Evolutionary conservation across 2,113 vertebrate genomes (phyloP).

Genomic region (Tachuris rubrigastra): DNA sequence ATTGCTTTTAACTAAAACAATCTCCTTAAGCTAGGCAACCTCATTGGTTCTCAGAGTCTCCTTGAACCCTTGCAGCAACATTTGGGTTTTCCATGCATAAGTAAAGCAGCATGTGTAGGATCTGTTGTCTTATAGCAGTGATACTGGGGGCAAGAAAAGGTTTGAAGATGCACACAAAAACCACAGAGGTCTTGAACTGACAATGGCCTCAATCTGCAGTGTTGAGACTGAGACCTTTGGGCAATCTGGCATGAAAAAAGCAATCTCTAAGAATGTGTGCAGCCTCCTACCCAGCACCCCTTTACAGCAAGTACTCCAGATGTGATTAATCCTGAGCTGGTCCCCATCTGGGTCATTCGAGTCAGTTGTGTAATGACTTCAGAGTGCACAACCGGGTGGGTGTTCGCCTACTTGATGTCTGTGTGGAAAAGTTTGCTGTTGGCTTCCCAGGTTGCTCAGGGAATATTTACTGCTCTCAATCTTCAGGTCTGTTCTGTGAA

Average conservation of each 20-base stretch:
- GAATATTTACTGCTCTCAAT: neutral
- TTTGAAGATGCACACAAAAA: neutral
- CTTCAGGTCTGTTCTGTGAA: neutral
- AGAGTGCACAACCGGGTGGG: neutral
- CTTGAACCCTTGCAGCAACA: neutral
- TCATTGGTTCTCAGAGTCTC: neutral
- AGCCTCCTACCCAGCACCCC: neutral
- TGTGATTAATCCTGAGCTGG: neutral
- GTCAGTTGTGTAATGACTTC: neutral
- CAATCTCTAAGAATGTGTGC: neutral
- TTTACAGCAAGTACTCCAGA: neutral
- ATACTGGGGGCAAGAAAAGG: neutral
- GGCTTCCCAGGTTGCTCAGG: neutral
- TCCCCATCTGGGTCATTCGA: neutral
- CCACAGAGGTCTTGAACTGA: neutral
- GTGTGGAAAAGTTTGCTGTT: neutral
- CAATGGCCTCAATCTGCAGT: neutral
- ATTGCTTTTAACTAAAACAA: neutral
- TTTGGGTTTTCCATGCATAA: neutral
- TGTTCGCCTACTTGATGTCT: neutral
- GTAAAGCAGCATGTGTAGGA: neutral
- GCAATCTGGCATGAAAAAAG: neutral
- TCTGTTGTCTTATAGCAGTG: neutral
- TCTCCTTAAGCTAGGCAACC: neutral
- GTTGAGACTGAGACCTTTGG: neutral